Evolutionary conservation across 1,140 invertebrate genomes (phyloP).

Genomic region (Triops longicaudatus): DNA sequence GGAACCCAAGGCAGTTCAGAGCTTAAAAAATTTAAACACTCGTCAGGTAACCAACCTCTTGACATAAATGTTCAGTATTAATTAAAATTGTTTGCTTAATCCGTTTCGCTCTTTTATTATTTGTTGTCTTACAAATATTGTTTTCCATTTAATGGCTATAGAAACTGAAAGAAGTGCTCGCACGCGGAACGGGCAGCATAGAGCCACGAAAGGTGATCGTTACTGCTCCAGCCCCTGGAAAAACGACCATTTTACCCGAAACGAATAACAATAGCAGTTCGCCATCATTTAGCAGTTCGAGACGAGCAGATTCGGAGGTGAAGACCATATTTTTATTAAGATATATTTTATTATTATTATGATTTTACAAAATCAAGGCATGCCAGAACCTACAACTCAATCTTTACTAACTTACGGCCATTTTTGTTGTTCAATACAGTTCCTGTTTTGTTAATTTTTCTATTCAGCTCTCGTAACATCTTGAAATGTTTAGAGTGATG

Average conservation of each 20-base stretch:
- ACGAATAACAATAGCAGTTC: slow-evolving; percentile 30
- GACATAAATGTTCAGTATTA: neutral
- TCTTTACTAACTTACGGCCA: too few species aligned
- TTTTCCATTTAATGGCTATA: slow-evolving; percentile 33
- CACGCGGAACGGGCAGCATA: slow-evolving; percentile 26
- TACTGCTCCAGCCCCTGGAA: neutral
- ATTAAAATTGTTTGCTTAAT: too few species aligned
- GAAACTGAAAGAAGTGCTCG: slow-evolving; percentile 43
- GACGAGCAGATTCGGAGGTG: neutral
- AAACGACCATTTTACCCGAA: neutral
- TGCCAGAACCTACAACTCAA: too few species aligned
- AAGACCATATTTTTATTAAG: slow-evolving; percentile 32
- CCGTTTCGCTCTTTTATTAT: neutral
- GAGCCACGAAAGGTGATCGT: neutral
- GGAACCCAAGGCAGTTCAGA: slow-evolving; percentile 26
- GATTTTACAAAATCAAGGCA: too few species aligned
- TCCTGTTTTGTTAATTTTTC: too few species aligned
- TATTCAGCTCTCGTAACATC: too few species aligned
- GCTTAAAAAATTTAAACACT: neutral
- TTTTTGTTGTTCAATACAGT: too few species aligned
- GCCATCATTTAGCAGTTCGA: slow-evolving; percentile 37
- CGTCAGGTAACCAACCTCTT: neutral
- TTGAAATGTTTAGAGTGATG: slow-evolving; percentile 8
- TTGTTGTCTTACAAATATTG: too few species aligned
- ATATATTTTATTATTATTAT: neutral